A percentile compares a stretch with the other conserved stretches of the same genome.
These are phyloP conservation scores for Eulithis testata DNA, from an alignment of 2,888 invertebrate species.

Conservation along the genomic window DNA sequence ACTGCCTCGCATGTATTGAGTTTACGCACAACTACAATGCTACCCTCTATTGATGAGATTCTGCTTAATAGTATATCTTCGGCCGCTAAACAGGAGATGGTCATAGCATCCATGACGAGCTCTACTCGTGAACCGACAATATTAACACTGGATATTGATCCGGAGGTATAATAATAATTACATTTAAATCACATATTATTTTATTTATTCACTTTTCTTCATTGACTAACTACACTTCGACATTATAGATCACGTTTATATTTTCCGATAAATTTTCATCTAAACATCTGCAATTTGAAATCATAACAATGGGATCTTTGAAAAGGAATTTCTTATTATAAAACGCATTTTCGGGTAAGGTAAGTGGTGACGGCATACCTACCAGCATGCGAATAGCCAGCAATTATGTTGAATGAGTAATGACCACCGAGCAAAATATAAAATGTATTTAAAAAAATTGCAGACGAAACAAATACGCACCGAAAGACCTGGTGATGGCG, in stretches of 20 bases:
- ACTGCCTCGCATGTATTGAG: constrained; percentile 84
- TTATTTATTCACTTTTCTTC: constrained; percentile 31
- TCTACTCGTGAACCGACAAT: constrained; percentile 82
- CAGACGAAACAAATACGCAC: constrained; percentile 84
- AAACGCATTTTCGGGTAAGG: constrained; percentile 48
- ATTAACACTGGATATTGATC: constrained; percentile 86
- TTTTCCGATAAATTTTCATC: constrained; percentile 31
- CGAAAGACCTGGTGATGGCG: constrained; percentile 74
- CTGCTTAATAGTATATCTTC: constrained; percentile 86
- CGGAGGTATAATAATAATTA: constrained; percentile 83
- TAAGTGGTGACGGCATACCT: constrained; percentile 67
- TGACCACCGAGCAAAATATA: constrained; percentile 29
- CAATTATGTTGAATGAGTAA: constrained; percentile 12
- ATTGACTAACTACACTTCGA: constrained; percentile 37
- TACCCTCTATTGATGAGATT: constrained; percentile 85
- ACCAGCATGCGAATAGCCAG: constrained; percentile 20
- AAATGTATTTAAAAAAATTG: constrained; percentile 55
- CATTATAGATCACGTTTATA: constrained; percentile 30
- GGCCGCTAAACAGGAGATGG: constrained; percentile 85
- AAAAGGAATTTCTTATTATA: constrained; percentile 43
- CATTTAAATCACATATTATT: constrained; percentile 43
- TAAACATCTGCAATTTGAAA: constrained; percentile 36
- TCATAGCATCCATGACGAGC: constrained; percentile 80
- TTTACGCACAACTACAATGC: constrained; percentile 84
- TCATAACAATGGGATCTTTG: constrained; percentile 35